Evolutionary conservation across 92 coral and sea anemone species (phyloP).

Genomic region (Actinostola sp.): DNA sequence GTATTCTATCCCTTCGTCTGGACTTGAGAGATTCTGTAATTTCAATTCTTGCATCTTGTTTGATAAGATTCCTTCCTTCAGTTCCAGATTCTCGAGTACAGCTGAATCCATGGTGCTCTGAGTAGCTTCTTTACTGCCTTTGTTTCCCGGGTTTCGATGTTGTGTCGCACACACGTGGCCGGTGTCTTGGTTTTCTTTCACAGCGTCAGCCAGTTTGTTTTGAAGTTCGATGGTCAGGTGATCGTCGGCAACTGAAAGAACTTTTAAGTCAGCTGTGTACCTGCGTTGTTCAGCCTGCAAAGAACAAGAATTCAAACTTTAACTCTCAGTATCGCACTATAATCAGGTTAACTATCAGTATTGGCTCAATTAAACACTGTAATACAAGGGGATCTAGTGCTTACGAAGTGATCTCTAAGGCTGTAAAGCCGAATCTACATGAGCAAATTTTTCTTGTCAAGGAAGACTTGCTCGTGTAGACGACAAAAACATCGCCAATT

Average conservation of each 20-base stretch:
- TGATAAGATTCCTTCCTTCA: slow-evolving; percentile 13
- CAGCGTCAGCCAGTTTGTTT: slow-evolving; percentile 14
- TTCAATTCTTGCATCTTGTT: slow-evolving; percentile 34
- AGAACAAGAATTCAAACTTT: neutral
- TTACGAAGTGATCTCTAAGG: no score
- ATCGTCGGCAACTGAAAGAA: slow-evolving; percentile 66
- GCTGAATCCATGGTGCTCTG: slow-evolving; percentile 2
- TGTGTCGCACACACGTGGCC: slow-evolving; percentile 28
- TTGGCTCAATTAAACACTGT: no score
- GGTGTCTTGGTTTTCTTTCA: slow-evolving; percentile 7
- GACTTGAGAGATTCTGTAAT: slow-evolving; percentile 27
- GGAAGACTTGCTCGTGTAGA: no score
- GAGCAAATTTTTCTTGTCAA: no score
- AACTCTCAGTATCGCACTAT: no score
- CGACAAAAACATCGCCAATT: no score
- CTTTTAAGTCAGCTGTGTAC: slow-evolving; percentile 50
- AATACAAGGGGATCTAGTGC: no score
- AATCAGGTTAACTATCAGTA: no score
- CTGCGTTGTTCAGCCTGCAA: slow-evolving; percentile 17
- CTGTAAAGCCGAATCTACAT: no score
- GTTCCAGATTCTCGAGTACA: slow-evolving; percentile 1
- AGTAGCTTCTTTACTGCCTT: neutral
- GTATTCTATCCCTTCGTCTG: slow-evolving; percentile 46
- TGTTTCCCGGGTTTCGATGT: slow-evolving; percentile 15
- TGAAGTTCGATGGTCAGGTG: slow-evolving; percentile 62